Percentiles rank a stretch among this genome's conserved stretches.
phyloP scores from a whole-genome alignment of 2,113 vertebrate species.

The Oenanthe oenanthe region DNA sequence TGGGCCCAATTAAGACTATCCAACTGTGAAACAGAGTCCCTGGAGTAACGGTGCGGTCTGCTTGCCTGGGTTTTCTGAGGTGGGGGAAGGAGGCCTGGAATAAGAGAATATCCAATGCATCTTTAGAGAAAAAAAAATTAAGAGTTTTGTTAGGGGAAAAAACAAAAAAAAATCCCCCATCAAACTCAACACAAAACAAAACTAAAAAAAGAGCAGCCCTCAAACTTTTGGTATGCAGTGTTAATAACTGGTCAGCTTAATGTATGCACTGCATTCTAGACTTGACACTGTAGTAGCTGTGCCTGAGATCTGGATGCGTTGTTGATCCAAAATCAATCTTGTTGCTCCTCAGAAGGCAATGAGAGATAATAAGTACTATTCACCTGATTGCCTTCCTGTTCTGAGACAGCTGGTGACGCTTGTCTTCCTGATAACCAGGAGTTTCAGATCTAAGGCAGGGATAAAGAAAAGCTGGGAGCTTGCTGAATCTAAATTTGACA shows the following conservation, averaged over 20 bases:
- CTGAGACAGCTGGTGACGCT: constrained; percentile 82
- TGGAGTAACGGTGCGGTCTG: neutral
- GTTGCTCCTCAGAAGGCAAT: constrained; percentile 79
- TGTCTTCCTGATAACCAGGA: constrained; percentile 84
- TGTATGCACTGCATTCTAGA: constrained; percentile 20
- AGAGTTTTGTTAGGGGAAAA: neutral
- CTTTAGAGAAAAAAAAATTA: neutral
- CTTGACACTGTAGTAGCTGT: constrained; percentile 39
- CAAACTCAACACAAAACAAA: too few relatives aligned
- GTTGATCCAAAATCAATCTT: constrained; percentile 82
- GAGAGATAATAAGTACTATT: constrained; percentile 84
- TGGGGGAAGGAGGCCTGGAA: neutral
- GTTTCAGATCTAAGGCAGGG: constrained; percentile 82
- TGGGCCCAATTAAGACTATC: constrained; percentile 63
- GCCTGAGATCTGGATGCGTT: constrained; percentile 65
- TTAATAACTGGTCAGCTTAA: constrained; percentile 48
- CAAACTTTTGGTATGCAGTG: neutral
- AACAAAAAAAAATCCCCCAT: fast-evolving
- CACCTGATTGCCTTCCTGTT: constrained; percentile 86
- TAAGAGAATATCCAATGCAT: neutral
- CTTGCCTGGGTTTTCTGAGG: neutral
- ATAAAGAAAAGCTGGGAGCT: constrained; percentile 81
- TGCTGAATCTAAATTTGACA: constrained; percentile 82
- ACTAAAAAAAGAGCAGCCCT: neutral
- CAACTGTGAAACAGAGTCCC: constrained; percentile 39